These are phyloP conservation scores for Anneissia japonica DNA, from an alignment of 35 echinoderm and acorn worm genomes.

Conservation along the genomic window DNA sequence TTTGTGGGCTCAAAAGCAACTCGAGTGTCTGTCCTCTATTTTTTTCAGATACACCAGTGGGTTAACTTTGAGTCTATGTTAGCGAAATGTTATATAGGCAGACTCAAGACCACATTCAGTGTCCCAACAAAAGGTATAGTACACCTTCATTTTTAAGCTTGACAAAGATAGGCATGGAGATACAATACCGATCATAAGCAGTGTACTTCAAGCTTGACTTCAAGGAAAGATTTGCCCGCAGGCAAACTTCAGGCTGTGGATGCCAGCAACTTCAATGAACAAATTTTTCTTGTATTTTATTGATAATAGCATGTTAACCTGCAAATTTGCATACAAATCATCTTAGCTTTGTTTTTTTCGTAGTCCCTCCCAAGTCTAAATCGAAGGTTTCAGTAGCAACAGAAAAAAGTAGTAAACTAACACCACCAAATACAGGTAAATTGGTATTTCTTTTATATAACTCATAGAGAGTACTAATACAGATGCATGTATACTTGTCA, in stretches of 20 bases:
- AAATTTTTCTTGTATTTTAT: background rate
- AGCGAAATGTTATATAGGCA: slow-evolving; percentile 84
- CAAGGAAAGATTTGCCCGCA: background rate
- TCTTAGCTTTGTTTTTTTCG: background rate
- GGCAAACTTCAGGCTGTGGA: background rate
- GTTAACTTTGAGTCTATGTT: slow-evolving; percentile 89
- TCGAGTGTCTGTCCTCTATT: background rate
- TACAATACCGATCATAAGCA: background rate
- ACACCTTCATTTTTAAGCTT: background rate
- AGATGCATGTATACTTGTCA: too few relatives aligned
- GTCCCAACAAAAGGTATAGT: background rate
- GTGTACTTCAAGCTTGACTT: too few relatives aligned
- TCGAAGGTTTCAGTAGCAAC: too few relatives aligned
- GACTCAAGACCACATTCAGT: slow-evolving; percentile 28
- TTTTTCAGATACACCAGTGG: slow-evolving; percentile 79
- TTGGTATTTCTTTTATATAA: too few relatives aligned
- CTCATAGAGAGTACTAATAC: too few relatives aligned
- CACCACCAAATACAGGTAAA: background rate
- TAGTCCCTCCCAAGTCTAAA: background rate
- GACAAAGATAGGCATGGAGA: background rate
- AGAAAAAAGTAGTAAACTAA: background rate
- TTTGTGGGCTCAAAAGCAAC: too few relatives aligned
- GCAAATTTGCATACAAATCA: too few relatives aligned
- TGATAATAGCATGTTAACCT: too few relatives aligned
- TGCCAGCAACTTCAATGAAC: background rate